A percentile compares a stretch with the other conserved stretches of the same genome.
phyloP scores from a whole-genome alignment of 2,113 vertebrate genomes.

The Promerops cafer region DNA sequence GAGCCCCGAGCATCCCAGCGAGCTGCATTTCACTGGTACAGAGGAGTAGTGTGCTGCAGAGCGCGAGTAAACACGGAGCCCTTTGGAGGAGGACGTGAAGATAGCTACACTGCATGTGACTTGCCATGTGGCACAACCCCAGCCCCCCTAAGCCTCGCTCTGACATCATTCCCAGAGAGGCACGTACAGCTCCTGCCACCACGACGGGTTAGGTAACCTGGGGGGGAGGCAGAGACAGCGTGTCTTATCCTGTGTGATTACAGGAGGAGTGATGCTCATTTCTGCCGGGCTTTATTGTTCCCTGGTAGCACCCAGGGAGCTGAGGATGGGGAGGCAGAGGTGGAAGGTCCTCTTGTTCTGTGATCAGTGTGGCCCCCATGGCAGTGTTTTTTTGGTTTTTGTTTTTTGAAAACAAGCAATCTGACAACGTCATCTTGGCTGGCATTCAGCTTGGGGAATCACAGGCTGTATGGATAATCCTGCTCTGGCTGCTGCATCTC shows the following conservation, averaged over 20 bases:
- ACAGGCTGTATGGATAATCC: not conserved
- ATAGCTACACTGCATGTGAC: not conserved
- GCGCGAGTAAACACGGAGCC: not conserved
- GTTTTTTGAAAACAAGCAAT: not conserved
- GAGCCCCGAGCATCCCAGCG: rapidly evolving
- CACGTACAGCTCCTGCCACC: not conserved
- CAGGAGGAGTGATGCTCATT: not conserved
- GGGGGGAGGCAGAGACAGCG: not conserved
- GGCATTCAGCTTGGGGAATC: not conserved
- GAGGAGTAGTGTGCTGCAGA: not conserved
- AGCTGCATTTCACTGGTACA: not conserved
- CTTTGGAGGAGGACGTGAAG: not conserved
- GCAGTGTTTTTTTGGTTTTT: not conserved
- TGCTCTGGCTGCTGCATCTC: not conserved
- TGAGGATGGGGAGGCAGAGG: not conserved
- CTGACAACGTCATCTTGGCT: not conserved
- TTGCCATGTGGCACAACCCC: not conserved
- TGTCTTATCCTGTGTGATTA: not conserved
- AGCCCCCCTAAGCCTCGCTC: not conserved
- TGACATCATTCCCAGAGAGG: not conserved
- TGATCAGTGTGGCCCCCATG: not conserved
- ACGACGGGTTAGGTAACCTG: rapidly evolving
- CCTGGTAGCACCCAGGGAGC: not conserved
- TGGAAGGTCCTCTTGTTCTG: not conserved
- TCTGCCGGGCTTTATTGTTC: not conserved